Evolutionary conservation across 2,888 invertebrate genomes (phyloP).

Genomic region (Agonopterix subpropinquella): DNA sequence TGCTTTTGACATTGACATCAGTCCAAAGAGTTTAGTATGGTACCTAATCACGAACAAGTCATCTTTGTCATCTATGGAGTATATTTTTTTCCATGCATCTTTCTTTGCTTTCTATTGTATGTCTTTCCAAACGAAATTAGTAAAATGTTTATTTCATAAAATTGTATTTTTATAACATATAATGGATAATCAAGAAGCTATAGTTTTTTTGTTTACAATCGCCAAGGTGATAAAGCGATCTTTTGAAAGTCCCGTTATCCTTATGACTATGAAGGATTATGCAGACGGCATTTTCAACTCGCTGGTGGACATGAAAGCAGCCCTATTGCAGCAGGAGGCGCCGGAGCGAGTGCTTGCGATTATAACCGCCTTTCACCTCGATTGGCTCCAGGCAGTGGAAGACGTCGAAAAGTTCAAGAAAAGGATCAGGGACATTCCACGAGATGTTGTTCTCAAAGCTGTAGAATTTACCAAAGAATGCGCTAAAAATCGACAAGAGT

Average conservation of each 20-base stretch:
- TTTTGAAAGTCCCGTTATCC: constrained; percentile 31
- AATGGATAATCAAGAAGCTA: constrained; percentile 23
- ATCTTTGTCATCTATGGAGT: no score
- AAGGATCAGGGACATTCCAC: constrained; percentile 23
- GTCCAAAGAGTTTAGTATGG: no score
- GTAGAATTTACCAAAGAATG: constrained; percentile 27
- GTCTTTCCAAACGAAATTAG: no score
- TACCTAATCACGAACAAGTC: no score
- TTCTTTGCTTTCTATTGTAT: no score
- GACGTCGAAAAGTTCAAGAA: constrained; percentile 28
- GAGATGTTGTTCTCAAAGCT: constrained; percentile 20
- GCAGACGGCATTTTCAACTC: constrained; percentile 19
- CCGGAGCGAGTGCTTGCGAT: constrained; percentile 16
- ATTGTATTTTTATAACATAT: constrained; percentile 3
- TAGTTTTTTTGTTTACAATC: constrained; percentile 22
- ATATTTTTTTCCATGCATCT: no score
- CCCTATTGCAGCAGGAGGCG: constrained; percentile 13
- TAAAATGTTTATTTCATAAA: background rate
- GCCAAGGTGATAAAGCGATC: constrained; percentile 29
- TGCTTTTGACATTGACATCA: no score
- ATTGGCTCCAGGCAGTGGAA: constrained; percentile 31
- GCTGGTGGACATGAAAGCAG: constrained; percentile 17
- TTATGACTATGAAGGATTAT: constrained; percentile 33
- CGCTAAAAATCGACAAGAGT: constrained; percentile 15
- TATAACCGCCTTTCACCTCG: constrained; percentile 23